A percentile compares a stretch with the other conserved stretches of the same genome.
These are phyloP conservation scores for Crossocerus cetratus DNA, from an alignment of 2,888 invertebrate species.

Conservation along the genomic window DNA sequence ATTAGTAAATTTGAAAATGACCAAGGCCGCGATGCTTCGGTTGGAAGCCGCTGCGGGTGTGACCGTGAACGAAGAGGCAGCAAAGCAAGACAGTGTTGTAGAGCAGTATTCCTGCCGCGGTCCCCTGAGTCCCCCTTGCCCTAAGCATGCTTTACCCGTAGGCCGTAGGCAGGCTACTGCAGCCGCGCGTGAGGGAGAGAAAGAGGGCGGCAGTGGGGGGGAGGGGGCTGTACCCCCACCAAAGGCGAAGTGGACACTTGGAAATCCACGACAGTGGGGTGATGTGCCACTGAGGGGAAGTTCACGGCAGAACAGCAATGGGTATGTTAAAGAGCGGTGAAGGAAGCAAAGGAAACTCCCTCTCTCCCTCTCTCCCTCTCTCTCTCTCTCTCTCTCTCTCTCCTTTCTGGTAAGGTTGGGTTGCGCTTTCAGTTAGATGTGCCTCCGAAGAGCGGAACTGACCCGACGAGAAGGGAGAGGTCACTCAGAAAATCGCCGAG, in stretches of 20 bases:
- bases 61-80: conserved; percentile 75
- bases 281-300: conserved; percentile 54
- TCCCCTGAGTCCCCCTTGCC: conserved; percentile 48
- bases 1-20: too few species aligned
- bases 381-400: neutral
- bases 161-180: conserved; percentile 46
- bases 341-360: conserved; percentile 9
- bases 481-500: conserved; percentile 71
- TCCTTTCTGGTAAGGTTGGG: conserved; percentile 44
- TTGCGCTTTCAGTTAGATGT: conserved; percentile 56
- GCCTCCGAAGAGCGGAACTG: conserved; percentile 53
- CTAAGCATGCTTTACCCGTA: conserved; percentile 43
- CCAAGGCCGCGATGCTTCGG: conserved; percentile 1
- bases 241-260: conserved; percentile 61
- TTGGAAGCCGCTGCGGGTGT: conserved; percentile 73
- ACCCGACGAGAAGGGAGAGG: conserved; percentile 44
- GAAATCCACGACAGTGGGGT: conserved; percentile 40
- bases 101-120: conserved; percentile 69
- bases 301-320: conserved; percentile 47
- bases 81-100: conserved; percentile 73
- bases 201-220: too few species aligned
- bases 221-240: conserved; percentile 37
- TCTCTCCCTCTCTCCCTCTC: too few species aligned
- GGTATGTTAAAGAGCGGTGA: conserved; percentile 26
- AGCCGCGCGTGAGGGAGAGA: too few species aligned